Percentiles rank a stretch among this genome's conserved stretches.
Evolutionary conservation across 2,888 invertebrate genomes (phyloP).

Genomic region (Quadriops clusia): DNA sequence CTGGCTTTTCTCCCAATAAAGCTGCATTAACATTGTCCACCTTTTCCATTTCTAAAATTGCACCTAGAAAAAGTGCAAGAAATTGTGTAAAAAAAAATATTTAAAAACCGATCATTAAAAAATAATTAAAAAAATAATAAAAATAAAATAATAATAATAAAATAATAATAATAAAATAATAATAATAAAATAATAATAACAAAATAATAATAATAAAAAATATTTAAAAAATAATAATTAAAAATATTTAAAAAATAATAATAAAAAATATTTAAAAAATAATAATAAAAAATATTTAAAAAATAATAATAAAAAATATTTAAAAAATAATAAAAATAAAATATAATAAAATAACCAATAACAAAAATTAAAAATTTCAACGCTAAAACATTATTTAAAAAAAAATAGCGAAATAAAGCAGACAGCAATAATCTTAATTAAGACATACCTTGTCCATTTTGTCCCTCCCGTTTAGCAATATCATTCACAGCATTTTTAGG

Average conservation of each 20-base stretch:
- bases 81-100: constrained; percentile 6
- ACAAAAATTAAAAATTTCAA: no score
- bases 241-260: no score
- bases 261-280: no score
- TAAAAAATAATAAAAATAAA: no score
- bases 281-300: no score
- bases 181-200: no score
- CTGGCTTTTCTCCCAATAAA: constrained; percentile 47
- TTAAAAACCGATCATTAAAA: constrained; percentile 7
- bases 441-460: constrained; percentile 36
- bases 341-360: no score
- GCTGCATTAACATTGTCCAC: constrained; percentile 57
- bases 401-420: not conserved
- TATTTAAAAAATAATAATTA: no score
- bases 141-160: constrained; percentile 1
- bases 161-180: no score
- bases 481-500: constrained; percentile 51
- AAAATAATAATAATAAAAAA: no score
- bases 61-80: constrained; percentile 29
- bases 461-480: no score
- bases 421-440: constrained; percentile 4
- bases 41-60: constrained; percentile 52
- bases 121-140: constrained; percentile 5
- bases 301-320: no score
- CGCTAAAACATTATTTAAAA: constrained; percentile 1